These are phyloP conservation scores for Acanthornis magna DNA, from an alignment of 2,797 vertebrate species.

Conservation along the genomic window DNA sequence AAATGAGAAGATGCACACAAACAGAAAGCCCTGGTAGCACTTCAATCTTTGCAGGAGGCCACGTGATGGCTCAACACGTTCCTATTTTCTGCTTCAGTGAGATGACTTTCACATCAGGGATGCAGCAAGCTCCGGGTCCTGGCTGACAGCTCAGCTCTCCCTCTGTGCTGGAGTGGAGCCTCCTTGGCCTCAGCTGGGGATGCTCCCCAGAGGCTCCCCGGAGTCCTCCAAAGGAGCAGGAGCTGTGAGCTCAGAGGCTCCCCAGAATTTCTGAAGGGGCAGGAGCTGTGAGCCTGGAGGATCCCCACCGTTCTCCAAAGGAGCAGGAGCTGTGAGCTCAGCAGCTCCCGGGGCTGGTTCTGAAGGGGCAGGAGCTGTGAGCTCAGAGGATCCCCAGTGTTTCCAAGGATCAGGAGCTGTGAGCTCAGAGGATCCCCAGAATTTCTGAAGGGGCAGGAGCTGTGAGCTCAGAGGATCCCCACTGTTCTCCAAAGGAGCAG, in stretches of 20 bases:
- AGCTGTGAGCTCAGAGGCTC: background rate
- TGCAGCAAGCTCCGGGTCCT: background rate
- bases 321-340: too few relatives aligned
- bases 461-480: too few relatives aligned
- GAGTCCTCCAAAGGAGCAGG: background rate
- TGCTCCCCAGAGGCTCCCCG: background rate
- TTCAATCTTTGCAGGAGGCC: background rate
- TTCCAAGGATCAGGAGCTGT: background rate
- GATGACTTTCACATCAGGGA: background rate
- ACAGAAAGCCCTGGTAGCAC: background rate
- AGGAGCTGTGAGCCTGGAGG: too few relatives aligned
- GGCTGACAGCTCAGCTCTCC: constrained; percentile 22
- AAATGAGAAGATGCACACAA: background rate
- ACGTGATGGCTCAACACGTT: background rate
- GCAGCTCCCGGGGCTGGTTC: too few relatives aligned
- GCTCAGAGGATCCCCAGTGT: too few relatives aligned
- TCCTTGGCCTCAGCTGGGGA: background rate
- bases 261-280: background rate
- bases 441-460: too few relatives aligned
- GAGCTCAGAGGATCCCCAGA: background rate
- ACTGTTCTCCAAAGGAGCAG: background rate
- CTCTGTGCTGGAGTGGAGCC: background rate
- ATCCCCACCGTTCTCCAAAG: too few relatives aligned
- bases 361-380: background rate
- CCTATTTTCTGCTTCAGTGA: constrained; percentile 58